Conservation (phyloP, 2,888 invertebrate species). For the Matsumyia berberina region DNA sequence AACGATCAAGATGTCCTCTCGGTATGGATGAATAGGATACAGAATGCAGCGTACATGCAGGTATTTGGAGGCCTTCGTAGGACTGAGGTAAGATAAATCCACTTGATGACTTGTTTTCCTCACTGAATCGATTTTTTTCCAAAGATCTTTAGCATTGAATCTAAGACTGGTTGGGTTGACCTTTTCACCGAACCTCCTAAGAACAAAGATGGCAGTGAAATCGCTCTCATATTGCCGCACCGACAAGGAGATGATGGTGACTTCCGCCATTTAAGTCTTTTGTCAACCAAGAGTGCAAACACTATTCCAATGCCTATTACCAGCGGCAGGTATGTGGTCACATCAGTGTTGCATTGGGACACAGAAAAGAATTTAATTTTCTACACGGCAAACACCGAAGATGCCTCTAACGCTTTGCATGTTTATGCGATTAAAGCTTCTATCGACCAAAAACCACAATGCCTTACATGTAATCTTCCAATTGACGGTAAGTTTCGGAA, state of each 20-base stretch:
- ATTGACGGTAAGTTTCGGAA: conserved; percentile 77
- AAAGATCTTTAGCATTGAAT: conserved; percentile 80
- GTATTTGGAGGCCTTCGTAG: conserved; percentile 86
- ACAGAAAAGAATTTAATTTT: conserved; percentile 88
- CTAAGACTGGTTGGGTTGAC: conserved; percentile 91
- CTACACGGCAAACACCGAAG: conserved; percentile 91
- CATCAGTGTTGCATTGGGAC: conserved; percentile 91
- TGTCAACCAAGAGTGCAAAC: conserved; percentile 83
- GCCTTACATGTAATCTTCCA: conserved; percentile 89
- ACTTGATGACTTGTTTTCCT: neutral
- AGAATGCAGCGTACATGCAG: conserved; percentile 89
- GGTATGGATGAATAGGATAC: conserved; percentile 95
- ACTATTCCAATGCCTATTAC: conserved; percentile 85
- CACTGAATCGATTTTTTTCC: neutral
- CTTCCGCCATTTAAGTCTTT: conserved; percentile 88
- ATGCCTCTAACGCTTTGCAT: conserved; percentile 91
- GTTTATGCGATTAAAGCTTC: conserved; percentile 89
- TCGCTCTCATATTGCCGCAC: conserved; percentile 90
- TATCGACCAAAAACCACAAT: conserved; percentile 85
- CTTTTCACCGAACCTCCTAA: conserved; percentile 89
- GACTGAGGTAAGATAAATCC: conserved; percentile 78
- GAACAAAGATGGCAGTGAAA: conserved; percentile 88
- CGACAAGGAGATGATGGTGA: conserved; percentile 85
- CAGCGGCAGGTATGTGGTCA: conserved; percentile 88
- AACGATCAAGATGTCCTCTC: conserved; percentile 89